Evolutionary conservation across 2,888 invertebrate species (phyloP).

Genomic region (Andrena marginata): DNA sequence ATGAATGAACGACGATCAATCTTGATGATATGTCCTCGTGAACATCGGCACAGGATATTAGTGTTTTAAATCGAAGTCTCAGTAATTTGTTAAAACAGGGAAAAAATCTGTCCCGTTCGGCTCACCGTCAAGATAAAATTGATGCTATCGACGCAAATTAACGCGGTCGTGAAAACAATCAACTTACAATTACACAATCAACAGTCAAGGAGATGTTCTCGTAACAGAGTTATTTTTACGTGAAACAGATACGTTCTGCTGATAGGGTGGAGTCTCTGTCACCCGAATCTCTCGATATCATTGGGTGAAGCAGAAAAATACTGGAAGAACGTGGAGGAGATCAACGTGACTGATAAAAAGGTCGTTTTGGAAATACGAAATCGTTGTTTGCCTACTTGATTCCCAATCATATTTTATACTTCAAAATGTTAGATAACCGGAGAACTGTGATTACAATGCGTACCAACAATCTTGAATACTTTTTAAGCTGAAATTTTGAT

Average conservation of each 20-base stretch:
- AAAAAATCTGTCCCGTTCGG: neutral
- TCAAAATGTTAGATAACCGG: neutral
- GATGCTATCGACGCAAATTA: slow-evolving; percentile 5
- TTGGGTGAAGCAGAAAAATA: neutral
- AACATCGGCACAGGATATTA: neutral
- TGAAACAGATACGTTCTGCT: slow-evolving; percentile 11
- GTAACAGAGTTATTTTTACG: slow-evolving; percentile 21
- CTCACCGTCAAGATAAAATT: neutral
- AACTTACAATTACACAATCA: slow-evolving; percentile 5
- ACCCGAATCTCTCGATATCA: slow-evolving; percentile 1
- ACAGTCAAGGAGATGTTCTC: neutral
- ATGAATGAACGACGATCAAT: no score
- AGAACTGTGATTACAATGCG: neutral
- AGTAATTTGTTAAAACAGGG: neutral
- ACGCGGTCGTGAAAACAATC: neutral
- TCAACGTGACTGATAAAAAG: slow-evolving; percentile 19
- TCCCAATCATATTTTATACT: no score
- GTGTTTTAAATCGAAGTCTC: neutral
- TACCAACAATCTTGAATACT: neutral
- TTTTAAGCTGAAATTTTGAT: neutral
- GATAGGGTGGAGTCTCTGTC: neutral
- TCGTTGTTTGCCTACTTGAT: neutral
- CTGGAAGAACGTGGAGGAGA: neutral
- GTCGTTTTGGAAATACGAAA: neutral
- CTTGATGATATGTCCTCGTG: neutral